Conservation (phyloP, 1,140 invertebrate genomes). For the Neotoxoptera formosana region DNA sequence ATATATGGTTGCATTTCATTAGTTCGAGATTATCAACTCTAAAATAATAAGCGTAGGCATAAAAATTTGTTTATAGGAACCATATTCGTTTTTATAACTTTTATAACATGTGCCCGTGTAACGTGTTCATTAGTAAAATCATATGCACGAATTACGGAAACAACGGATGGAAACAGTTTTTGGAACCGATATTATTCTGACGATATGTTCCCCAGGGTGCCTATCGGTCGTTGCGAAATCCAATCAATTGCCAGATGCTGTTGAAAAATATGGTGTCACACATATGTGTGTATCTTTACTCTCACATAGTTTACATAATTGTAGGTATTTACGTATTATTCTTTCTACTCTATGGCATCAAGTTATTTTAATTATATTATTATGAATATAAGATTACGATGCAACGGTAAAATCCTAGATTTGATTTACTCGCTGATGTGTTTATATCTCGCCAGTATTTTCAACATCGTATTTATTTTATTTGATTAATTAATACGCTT, state of each 20-base stretch:
- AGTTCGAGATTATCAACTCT: not conserved
- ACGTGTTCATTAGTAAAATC: not conserved
- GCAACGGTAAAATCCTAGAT: not conserved
- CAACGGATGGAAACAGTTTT: not conserved
- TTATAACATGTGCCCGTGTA: not conserved
- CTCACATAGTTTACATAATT: not conserved
- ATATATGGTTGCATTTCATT: not conserved
- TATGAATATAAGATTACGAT: not conserved
- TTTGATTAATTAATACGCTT: not conserved
- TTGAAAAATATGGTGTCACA: conserved; percentile 18
- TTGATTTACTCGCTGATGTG: not conserved
- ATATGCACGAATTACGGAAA: not conserved
- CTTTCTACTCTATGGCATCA: not conserved
- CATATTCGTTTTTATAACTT: not conserved
- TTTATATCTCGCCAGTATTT: no score
- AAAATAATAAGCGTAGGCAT: not conserved
- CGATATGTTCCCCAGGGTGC: not conserved
- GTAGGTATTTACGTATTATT: not conserved
- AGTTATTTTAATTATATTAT: not conserved
- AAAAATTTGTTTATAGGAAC: not conserved
- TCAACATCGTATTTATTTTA: not conserved
- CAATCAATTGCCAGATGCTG: conserved; percentile 26
- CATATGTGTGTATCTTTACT: not conserved
- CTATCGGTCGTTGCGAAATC: not conserved
- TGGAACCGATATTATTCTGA: not conserved